Base-by-base conservation (phyloP, 2,113 vertebrate genomes). In the Apus apus region DNA sequence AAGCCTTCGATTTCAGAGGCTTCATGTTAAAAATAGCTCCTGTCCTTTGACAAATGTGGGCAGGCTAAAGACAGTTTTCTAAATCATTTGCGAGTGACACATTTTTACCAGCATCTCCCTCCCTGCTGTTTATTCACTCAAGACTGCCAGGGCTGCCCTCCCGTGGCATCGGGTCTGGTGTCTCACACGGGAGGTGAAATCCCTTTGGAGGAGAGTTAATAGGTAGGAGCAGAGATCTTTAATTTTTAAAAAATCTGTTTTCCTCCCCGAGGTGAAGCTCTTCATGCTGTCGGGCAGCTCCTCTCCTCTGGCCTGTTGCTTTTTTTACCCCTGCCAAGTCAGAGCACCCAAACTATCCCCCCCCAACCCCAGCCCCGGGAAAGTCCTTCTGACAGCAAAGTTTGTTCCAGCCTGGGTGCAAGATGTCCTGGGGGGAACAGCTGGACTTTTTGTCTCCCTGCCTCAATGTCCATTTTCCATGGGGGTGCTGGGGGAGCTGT, bases 11-110 rank as follows among this genome's bases (percentile, higher is more conserved):
- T 91, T 91, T 94, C 16, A 30, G 80, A 29, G 27, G 11, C 70
- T 85, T 91, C 61, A n/a, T 54, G 76, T 94, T 85, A 80, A 91
- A 96, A 95, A 94, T 73, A 94, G 40, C 78, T 12, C 29, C 68
- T 22, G 64, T 43, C 89, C 87, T 88, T 87, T 90, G 62, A 70
- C 77, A 80, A 40, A 72, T 22, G 13, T 60, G 53, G 84, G 71
- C 75, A 61, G 77, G 53, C 75, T 85, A 51, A 18, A 78, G 90
- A 68, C 51, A 8, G 25, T 91, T 95, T 86, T 27, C 72, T 64
- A 53, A 73, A 45, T 40, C 79, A 43, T 83, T 75, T 60, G 34
- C 3, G 3, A 62, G 81, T 48, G 85, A 61, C 87, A 65, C 56
- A 15, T 91, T 86, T 92, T 83, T 34, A 32, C 71, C 92, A 65